Base-by-base conservation (phyloP, 2,797 vertebrate genomes). In the Lepilemur ruficaudatus region DNA sequence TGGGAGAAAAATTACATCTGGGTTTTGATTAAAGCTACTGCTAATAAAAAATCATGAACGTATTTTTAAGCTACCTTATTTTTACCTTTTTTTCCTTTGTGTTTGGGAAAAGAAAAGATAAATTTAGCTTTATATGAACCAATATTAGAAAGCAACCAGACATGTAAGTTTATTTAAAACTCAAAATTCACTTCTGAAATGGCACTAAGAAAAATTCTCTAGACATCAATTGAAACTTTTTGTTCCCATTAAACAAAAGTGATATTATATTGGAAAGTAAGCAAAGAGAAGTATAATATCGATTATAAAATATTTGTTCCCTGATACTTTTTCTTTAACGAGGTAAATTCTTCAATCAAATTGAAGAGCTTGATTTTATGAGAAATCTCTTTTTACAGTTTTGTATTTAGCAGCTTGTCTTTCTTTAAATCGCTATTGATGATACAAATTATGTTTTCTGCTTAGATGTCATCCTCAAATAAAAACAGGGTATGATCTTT, bases 1-100 rank as follows among this genome's bases (percentile, higher is more conserved):
- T 79, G 30, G 93, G 83, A 92, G 93, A 95, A 76, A 89, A 82
- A 86, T n/a, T 35, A 43, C 35, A 57, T 50, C 65, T 90, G 50
- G 32, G 41, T 92, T 97, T 95, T 73, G 59, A 95, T n/a, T 43
- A 61, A 80, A 57, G 15, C 8, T 79, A 20, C 41, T 46, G 63
- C 32, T 83, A 72, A 91, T 50, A 89, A 30, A 61, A 67, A 89
- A 80, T 57, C 41, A 52, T 61, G 14, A 85, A 72, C 20, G 9
- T 35, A 50, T 83, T 90, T 94, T 87, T 55, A 89, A 85, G 4
- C 46, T 67, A 18, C 11, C 18, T 84, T 91, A 50, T 41, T 95
- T 91, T 93, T n/a, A 32, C 25, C 32, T 38, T 88, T 55, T 59
- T 23, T 41, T n/a, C 30, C 1, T 91, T 72, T n/a, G 12, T 95